Evolutionary conservation across 2,888 invertebrate genomes (phyloP), one percentile per base, ranked within the genome.

Genomic region (Chrysina gloriosa): DNA sequence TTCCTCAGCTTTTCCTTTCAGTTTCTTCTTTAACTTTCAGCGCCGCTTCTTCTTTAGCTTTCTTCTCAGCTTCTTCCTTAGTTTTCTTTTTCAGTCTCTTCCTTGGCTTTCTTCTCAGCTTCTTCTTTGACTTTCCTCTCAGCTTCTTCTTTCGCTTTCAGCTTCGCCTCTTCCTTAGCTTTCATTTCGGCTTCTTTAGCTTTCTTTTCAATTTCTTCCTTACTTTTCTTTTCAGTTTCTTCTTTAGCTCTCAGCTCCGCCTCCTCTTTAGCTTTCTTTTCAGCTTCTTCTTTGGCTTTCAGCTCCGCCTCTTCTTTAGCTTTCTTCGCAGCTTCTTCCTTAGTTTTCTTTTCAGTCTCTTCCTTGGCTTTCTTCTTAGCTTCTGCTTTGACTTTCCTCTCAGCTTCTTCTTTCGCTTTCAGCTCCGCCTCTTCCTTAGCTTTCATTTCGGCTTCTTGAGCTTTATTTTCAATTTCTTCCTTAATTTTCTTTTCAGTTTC

Each of bases 1-100:
- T 58, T 63, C 42, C 11, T 69, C 67, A 7, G 65, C 67, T 66
- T 71, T n/a, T 65, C 31, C 63, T 56, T 50, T 69, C 72, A 16
- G 52, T 72, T 56, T 66, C 69, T 9, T 80, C 78, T 69, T 82
- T 81, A 39, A 78, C 25, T 36, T 68, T 67, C 56, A 71, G 69
- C 27, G 77, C 70, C 19, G 71, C 65, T 58, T 77, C 73, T 23
- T 70, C 68, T 67, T 69, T 71, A 11, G 31, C 65, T 54, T 76
- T 72, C 23, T 72, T 71, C 56, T 75, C 64, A 27, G 65, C 31
- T 63, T 69, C 56, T 36, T 68, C 63, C 36, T 42, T 50, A 21
- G 42, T 45, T 63, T 67, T 61, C 11, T 69, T 67, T 19, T 70
- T 75, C 64, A 27, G 65, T 27, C 54, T 69, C 56, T 36, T 68